Conservation (phyloP, 2,888 invertebrate genomes). For the Muschampia plurimacula region DNA sequence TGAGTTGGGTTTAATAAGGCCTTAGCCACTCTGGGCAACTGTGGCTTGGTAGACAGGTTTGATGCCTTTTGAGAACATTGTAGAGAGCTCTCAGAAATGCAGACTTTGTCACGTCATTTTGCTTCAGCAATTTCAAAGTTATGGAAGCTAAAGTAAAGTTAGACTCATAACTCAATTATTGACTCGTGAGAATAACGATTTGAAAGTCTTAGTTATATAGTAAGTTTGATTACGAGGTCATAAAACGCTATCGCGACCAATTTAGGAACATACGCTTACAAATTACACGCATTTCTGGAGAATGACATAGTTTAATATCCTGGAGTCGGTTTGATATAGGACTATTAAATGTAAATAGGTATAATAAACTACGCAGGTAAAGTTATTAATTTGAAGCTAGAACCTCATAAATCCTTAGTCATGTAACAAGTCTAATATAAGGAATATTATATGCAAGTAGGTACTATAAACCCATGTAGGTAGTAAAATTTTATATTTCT, state of each 20-base stretch:
- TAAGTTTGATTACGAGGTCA: not conserved
- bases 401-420: constrained; percentile 33
- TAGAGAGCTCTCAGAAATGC: not conserved
- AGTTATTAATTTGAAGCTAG: constrained; percentile 37
- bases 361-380: constrained; percentile 36
- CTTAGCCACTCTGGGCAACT: too few relatives aligned
- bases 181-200: not conserved
- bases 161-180: not conserved
- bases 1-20: too few relatives aligned
- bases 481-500: not conserved
- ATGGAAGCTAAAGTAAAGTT: too few relatives aligned
- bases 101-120: not conserved
- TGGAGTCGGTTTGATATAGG: constrained; percentile 19
- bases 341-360: constrained; percentile 32
- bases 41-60: too few relatives aligned
- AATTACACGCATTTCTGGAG: constrained; percentile 1
- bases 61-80: too few relatives aligned
- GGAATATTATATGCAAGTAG: not conserved
- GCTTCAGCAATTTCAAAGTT: not conserved
- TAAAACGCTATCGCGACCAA: not conserved
- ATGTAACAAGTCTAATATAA: constrained; percentile 18
- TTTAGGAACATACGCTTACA: constrained; percentile 7
- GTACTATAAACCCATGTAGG: not conserved
- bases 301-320: constrained; percentile 29
- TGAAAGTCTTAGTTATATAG: not conserved